phyloP scores from a whole-genome alignment of 2,888 invertebrate genomes.

The Scelioninae gen. 1 region DNA sequence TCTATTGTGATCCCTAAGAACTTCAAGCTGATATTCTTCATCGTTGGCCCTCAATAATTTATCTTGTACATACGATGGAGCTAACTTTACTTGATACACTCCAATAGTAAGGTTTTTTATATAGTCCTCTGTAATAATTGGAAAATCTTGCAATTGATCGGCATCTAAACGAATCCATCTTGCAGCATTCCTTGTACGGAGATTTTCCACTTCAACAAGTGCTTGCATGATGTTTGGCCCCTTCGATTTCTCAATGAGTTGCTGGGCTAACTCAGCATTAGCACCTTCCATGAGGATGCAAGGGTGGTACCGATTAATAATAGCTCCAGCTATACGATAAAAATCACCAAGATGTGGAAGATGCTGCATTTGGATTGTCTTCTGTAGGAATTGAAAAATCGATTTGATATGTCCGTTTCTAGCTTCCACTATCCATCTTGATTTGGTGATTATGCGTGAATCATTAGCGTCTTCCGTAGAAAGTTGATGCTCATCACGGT shows the following conservation, averaged over 20 bases:
- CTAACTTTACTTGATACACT: conserved; percentile 53
- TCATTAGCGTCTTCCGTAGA: conserved; percentile 66
- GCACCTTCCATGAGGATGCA: conserved; percentile 56
- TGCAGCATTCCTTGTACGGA: conserved; percentile 53
- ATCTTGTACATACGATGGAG: conserved; percentile 45
- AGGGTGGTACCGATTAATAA: conserved; percentile 52
- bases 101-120: conserved; percentile 52
- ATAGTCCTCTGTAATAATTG: conserved; percentile 33
- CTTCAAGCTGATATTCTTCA: conserved; percentile 35
- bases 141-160: conserved; percentile 47
- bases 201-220: conserved; percentile 50
- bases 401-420: conserved; percentile 64
- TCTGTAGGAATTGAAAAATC: conserved; percentile 28
- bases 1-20: conserved; percentile 31
- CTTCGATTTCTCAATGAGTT: conserved; percentile 28
- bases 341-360: background rate
- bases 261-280: conserved; percentile 34
- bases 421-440: conserved; percentile 40
- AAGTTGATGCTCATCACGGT: conserved; percentile 44
- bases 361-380: conserved; percentile 10
- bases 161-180: conserved; percentile 47
- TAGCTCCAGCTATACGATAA: conserved; percentile 21
- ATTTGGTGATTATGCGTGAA: conserved; percentile 16
- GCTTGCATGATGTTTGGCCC: conserved; percentile 63
- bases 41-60: conserved; percentile 16